Conservation (phyloP, 2,888 invertebrate species). For the Tipula vernalis region DNA sequence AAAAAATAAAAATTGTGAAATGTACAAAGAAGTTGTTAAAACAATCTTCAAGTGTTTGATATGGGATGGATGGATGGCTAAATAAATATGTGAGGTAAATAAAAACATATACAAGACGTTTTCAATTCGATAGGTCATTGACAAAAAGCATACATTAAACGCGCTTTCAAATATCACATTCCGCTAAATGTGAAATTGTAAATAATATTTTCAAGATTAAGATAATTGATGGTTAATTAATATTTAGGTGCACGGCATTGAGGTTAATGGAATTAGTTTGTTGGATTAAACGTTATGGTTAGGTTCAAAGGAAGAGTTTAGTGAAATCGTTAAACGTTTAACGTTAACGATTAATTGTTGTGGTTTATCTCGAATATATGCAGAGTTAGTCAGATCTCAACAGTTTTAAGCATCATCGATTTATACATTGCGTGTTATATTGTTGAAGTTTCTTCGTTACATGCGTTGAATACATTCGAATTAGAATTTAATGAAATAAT, state of each 20-base stretch:
- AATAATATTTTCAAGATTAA: background rate
- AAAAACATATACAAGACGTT: background rate
- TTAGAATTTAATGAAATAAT: too few relatives aligned
- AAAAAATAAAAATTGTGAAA: background rate
- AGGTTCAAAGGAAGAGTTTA: background rate
- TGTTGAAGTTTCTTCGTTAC: too few relatives aligned
- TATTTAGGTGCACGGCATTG: background rate
- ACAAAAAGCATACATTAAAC: background rate
- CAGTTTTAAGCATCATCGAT: too few relatives aligned
- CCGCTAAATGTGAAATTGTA: background rate
- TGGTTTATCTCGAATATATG: too few relatives aligned
- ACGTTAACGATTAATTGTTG: too few relatives aligned
- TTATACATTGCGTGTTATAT: too few relatives aligned
- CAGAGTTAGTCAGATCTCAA: too few relatives aligned
- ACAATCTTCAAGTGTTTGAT: background rate
- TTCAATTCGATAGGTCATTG: background rate
- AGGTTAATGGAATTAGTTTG: background rate
- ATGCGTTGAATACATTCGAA: too few relatives aligned
- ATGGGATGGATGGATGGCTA: background rate
- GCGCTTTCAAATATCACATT: background rate
- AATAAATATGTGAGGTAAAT: background rate
- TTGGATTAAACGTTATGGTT: background rate
- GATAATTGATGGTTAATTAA: background rate
- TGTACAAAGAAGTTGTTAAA: background rate
- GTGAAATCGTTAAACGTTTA: background rate